These are phyloP conservation scores for Rhinichthys osculus DNA, from an alignment of 2,797 vertebrate genomes.

Conservation along the genomic window DNA sequence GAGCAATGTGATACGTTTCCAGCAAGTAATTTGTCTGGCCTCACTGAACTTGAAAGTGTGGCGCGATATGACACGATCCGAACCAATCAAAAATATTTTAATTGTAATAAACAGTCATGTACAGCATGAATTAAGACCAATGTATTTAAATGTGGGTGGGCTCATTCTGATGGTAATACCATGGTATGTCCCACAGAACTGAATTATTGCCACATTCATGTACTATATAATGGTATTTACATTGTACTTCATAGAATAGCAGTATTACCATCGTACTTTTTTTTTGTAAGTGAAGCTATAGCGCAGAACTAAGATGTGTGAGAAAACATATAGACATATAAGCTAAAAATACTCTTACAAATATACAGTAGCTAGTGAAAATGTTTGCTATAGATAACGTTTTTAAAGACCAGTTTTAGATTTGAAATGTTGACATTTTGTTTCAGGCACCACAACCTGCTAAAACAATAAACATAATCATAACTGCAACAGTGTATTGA, in stretches of 20 bases:
- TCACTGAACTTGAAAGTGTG: not conserved
- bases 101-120: not conserved
- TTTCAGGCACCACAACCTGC: not conserved
- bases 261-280: not conserved
- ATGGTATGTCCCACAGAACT: not conserved
- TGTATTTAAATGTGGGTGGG: not conserved
- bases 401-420: not conserved
- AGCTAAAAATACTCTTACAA: not conserved
- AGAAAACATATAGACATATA: not conserved
- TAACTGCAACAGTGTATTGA: not conserved
- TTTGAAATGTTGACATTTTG: not conserved
- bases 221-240: not conserved
- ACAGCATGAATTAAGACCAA: not conserved
- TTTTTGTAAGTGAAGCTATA: not conserved
- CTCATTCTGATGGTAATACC: not conserved
- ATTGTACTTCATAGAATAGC: not conserved
- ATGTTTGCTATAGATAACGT: not conserved
- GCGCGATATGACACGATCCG: not conserved
- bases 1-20: not conserved
- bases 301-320: not conserved
- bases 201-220: not conserved
- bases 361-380: not conserved
- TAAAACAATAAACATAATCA: not conserved
- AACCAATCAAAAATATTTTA: too few species aligned
- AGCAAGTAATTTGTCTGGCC: not conserved